A percentile compares a stretch with the other conserved stretches of the same genome.
Evolutionary conservation across 2,113 vertebrate species (phyloP).

Genomic region (Megaleporinus macrocephalus): DNA sequence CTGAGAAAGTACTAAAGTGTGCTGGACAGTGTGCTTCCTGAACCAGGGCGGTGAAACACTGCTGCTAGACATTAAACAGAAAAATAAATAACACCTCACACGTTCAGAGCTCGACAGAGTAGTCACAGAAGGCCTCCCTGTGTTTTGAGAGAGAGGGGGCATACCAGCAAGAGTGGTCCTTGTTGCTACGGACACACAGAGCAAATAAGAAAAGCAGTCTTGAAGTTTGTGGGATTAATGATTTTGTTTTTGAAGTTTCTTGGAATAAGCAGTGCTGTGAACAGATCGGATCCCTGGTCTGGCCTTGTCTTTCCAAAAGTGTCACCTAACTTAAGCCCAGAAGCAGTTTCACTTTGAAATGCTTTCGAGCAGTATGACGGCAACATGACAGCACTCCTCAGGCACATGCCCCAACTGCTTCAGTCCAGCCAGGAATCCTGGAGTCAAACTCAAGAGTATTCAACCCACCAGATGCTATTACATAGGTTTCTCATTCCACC

Average conservation of each 20-base stretch:
- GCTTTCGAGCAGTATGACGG: background rate
- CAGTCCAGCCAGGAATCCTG: background rate
- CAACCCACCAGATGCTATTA: background rate
- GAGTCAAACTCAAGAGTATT: background rate
- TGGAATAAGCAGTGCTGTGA: constrained; percentile 41
- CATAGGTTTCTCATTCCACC: background rate
- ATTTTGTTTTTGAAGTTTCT: constrained; percentile 46
- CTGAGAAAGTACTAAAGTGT: no score
- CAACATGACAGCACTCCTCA: background rate
- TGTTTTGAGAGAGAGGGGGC: constrained; percentile 33
- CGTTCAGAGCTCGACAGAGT: background rate
- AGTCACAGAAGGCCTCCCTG: constrained; percentile 14
- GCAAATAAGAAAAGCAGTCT: constrained; percentile 34
- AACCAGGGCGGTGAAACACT: background rate
- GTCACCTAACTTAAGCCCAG: constrained; percentile 22
- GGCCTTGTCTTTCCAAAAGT: constrained; percentile 29
- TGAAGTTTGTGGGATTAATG: constrained; percentile 45
- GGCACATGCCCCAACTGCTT: background rate
- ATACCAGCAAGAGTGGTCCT: constrained; percentile 31
- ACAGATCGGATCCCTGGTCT: constrained; percentile 25
- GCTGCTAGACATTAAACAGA: background rate
- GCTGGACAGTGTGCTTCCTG: no score
- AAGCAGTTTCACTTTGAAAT: constrained; percentile 1
- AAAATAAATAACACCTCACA: background rate
- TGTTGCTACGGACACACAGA: constrained; percentile 43